phyloP scores from a whole-genome alignment of 2,888 invertebrate species.

The Nomada flava region DNA sequence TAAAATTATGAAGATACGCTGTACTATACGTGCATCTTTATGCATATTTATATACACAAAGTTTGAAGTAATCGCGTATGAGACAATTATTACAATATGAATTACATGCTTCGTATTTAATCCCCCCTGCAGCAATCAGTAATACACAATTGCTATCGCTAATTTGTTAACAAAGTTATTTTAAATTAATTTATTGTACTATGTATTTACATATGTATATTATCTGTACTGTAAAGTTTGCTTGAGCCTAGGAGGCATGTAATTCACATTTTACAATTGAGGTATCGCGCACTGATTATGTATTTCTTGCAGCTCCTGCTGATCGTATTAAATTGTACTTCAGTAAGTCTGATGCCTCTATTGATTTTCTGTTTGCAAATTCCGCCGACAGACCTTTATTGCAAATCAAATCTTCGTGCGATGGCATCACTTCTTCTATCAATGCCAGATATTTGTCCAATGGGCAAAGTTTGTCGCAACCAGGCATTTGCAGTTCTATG shows the following conservation, averaged over 20 bases:
- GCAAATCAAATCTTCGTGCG: conserved; percentile 68
- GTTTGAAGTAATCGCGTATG: neutral
- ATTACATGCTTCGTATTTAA: neutral
- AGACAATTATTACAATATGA: neutral
- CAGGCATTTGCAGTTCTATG: conserved; percentile 60
- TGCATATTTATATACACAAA: neutral
- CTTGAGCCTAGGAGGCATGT: conserved; percentile 25
- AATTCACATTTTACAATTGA: neutral
- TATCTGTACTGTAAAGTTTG: neutral
- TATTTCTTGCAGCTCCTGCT: neutral
- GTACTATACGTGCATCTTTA: neutral
- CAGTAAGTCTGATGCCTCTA: conserved; percentile 9
- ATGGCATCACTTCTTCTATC: conserved; percentile 64
- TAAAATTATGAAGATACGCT: neutral
- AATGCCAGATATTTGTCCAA: conserved; percentile 68
- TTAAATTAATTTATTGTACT: neutral
- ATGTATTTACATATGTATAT: neutral
- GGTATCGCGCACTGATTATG: neutral
- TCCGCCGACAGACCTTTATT: conserved; percentile 37
- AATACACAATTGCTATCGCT: neutral
- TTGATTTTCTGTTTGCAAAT: conserved; percentile 16
- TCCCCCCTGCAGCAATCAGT: neutral
- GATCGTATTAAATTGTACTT: conserved; percentile 36
- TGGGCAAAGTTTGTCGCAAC: conserved; percentile 71
- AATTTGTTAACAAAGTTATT: neutral